Evolutionary conservation across 1,140 invertebrate species (phyloP).

Genomic region (Drosophila kohkoa): DNA sequence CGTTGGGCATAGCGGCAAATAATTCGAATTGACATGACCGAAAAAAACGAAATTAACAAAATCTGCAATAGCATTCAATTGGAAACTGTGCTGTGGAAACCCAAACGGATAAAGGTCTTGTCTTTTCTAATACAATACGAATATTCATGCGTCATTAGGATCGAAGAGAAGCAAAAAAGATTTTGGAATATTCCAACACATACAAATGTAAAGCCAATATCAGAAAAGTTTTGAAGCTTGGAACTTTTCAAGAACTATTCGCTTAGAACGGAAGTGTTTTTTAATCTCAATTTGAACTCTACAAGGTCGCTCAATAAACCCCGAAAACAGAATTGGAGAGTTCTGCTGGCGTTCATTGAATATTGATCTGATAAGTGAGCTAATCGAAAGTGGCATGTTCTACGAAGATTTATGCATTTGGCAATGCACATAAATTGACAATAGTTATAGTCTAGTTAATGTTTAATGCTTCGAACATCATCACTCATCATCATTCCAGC

Average conservation of each 20-base stretch:
- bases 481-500: constrained; percentile 22
- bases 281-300: not conserved
- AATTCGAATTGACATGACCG: constrained; percentile 20
- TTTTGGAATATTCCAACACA: not conserved
- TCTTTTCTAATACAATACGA: not conserved
- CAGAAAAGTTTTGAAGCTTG: too few relatives aligned
- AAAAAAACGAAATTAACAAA: not conserved
- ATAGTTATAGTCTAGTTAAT: constrained; percentile 1
- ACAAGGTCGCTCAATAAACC: not conserved
- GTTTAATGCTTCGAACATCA: not conserved
- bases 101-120: not conserved
- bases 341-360: not conserved
- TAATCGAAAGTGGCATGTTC: constrained; percentile 4
- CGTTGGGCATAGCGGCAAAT: constrained; percentile 11
- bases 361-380: not conserved
- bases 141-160: constrained; percentile 3
- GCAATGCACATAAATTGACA: not conserved
- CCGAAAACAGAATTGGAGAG: not conserved
- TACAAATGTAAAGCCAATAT: too few relatives aligned
- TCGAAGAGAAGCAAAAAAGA: not conserved
- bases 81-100: constrained; percentile 5
- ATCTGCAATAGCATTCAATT: constrained; percentile 5
- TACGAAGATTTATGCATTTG: constrained; percentile 7
- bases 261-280: too few relatives aligned
- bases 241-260: too few relatives aligned